Conservation (phyloP, 2,888 invertebrate species). For the Melikaiella ostensackeni region DNA sequence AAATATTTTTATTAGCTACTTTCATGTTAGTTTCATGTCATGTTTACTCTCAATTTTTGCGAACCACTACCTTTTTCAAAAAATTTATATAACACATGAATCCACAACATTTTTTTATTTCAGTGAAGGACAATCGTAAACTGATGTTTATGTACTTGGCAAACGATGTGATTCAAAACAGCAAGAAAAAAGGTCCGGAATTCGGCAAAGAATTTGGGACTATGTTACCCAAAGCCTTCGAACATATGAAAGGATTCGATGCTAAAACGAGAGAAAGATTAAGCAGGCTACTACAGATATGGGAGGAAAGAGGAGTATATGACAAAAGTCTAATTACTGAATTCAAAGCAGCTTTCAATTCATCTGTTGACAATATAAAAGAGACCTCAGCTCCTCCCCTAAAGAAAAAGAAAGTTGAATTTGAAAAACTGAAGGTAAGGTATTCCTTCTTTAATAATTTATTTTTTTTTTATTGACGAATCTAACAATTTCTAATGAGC, state of each 20-base stretch:
- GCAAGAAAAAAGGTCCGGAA: slow-evolving; percentile 98
- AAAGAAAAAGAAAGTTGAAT: slow-evolving; percentile 77
- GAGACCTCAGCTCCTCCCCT: slow-evolving; percentile 76
- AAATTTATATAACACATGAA: neutral
- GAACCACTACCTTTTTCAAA: too few relatives aligned
- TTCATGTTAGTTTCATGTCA: too few relatives aligned
- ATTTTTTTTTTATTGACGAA: neutral
- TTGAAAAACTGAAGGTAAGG: slow-evolving; percentile 63
- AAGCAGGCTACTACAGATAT: slow-evolving; percentile 90
- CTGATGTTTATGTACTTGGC: slow-evolving; percentile 98
- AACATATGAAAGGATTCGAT: slow-evolving; percentile 88
- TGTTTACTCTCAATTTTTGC: too few relatives aligned
- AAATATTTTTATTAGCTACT: too few relatives aligned
- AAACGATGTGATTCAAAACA: slow-evolving; percentile 99
- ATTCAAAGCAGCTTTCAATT: slow-evolving; percentile 83
- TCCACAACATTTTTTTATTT: slow-evolving; percentile 65
- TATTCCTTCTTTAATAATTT: slow-evolving; percentile 14
- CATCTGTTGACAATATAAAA: slow-evolving; percentile 65
- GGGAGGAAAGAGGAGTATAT: slow-evolving; percentile 95
- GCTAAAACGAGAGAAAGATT: slow-evolving; percentile 90
- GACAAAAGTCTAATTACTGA: slow-evolving; percentile 88
- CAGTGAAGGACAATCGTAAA: slow-evolving; percentile 91
- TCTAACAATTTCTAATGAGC: neutral
- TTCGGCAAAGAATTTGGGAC: slow-evolving; percentile 92
- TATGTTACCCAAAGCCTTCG: slow-evolving; percentile 89